Evolutionary conservation across 2,113 vertebrate species (phyloP).

Genomic region (Seriola aureovittata): DNA sequence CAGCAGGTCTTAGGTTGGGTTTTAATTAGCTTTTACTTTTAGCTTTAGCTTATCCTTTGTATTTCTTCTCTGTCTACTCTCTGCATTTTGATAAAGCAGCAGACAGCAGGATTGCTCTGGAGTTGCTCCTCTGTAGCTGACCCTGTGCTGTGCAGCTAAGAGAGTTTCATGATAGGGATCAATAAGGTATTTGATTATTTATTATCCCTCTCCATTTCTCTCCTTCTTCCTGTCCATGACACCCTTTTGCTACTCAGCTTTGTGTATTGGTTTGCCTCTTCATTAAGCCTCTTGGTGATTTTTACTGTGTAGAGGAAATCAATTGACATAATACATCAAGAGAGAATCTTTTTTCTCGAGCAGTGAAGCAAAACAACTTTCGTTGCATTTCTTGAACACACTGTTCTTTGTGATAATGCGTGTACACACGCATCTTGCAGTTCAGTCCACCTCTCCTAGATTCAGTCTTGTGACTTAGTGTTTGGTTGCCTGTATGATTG

Average conservation of each 20-base stretch:
- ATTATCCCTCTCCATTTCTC: constrained; percentile 50
- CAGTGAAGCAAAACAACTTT: constrained; percentile 47
- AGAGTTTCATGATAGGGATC: constrained; percentile 57
- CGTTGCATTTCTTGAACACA: constrained; percentile 33
- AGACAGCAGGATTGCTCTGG: constrained; percentile 5
- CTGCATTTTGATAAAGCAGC: not conserved
- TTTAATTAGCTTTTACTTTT: constrained; percentile 2
- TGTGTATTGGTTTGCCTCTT: constrained; percentile 48
- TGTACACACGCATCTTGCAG: constrained; percentile 10
- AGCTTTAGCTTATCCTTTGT: not conserved
- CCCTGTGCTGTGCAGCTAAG: constrained; percentile 22
- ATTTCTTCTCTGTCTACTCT: not conserved
- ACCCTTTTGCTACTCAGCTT: constrained; percentile 27
- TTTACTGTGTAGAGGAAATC: constrained; percentile 58
- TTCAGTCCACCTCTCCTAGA: constrained; percentile 37
- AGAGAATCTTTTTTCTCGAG: constrained; percentile 57
- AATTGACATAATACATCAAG: constrained; percentile 50
- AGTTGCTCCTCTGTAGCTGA: constrained; percentile 35
- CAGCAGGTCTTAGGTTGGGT: not conserved
- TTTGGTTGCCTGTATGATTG: constrained; percentile 9
- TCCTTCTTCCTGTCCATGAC: constrained; percentile 7
- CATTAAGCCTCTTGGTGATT: constrained; percentile 55
- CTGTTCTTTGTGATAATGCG: constrained; percentile 37
- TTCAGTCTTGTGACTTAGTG: constrained; percentile 56
- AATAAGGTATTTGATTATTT: constrained; percentile 74